Conservation (phyloP, 2,797 vertebrate genomes). For the Nyctalus aviator region DNA sequence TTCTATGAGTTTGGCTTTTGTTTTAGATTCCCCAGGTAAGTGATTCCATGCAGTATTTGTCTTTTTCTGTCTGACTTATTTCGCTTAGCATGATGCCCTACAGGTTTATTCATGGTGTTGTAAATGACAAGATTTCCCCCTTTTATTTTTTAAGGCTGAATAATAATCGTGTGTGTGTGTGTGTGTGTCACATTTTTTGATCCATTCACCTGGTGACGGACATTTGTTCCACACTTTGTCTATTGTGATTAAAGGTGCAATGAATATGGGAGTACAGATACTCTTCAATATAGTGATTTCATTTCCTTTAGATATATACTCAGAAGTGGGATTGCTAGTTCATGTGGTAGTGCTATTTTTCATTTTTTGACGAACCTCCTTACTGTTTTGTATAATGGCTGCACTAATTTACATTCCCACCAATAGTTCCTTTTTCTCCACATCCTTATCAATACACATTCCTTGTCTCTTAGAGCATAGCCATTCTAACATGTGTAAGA, state of each 20-base stretch:
- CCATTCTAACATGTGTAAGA: neutral
- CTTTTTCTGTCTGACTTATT: neutral
- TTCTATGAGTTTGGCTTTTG: neutral
- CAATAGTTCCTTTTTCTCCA: neutral
- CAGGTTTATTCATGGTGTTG: neutral
- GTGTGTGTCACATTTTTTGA: neutral
- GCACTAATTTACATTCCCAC: neutral
- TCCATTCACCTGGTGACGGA: neutral
- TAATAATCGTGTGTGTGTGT: neutral
- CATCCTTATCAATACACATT: neutral
- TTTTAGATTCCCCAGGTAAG: neutral
- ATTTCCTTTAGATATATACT: neutral
- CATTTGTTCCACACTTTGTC: neutral
- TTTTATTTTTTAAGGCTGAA: neutral
- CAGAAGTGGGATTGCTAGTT: neutral
- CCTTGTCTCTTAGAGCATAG: neutral
- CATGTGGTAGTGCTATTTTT: neutral
- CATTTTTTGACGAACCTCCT: neutral
- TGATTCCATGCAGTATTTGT: neutral
- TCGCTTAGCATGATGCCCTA: conserved; percentile 6
- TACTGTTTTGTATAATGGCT: neutral
- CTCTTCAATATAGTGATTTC: neutral
- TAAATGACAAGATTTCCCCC: neutral
- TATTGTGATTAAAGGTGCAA: neutral
- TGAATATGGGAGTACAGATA: neutral